These are phyloP conservation scores for Conger conger DNA, from an alignment of 2,113 vertebrate genomes.

Conservation along the genomic window DNA sequence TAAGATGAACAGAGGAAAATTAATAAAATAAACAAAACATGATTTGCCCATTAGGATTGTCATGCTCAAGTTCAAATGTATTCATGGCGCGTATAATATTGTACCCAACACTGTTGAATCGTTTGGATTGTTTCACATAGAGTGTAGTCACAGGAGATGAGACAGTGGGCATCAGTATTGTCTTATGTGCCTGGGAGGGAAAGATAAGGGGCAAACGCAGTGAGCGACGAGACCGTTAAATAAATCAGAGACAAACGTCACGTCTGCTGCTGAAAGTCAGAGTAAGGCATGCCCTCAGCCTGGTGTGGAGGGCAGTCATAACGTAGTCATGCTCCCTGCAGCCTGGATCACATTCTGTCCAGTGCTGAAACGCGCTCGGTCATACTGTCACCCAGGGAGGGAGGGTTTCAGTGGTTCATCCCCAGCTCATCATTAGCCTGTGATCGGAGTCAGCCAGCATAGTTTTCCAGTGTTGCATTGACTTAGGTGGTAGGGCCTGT, in stretches of 20 bases:
- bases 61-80: neutral
- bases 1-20: neutral
- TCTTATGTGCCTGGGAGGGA: slow-evolving; percentile 46
- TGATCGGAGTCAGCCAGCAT: neutral
- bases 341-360: neutral
- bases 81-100: neutral
- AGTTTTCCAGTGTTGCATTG: neutral
- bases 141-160: neutral
- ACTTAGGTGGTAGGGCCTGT: neutral
- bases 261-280: slow-evolving; percentile 1
- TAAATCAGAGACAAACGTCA: slow-evolving; percentile 41
- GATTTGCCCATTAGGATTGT: neutral
- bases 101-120: neutral
- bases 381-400: neutral
- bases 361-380: neutral
- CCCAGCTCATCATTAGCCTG: neutral
- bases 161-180: slow-evolving; percentile 14
- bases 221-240: slow-evolving; percentile 34
- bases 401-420: neutral
- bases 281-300: slow-evolving; percentile 3
- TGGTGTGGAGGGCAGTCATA: neutral
- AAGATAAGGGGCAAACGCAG: slow-evolving; percentile 46
- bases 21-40: neutral
- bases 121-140: neutral
- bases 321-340: neutral